Base-by-base conservation (phyloP, 2,113 vertebrate species). In the Odontesthes bonariensis region DNA sequence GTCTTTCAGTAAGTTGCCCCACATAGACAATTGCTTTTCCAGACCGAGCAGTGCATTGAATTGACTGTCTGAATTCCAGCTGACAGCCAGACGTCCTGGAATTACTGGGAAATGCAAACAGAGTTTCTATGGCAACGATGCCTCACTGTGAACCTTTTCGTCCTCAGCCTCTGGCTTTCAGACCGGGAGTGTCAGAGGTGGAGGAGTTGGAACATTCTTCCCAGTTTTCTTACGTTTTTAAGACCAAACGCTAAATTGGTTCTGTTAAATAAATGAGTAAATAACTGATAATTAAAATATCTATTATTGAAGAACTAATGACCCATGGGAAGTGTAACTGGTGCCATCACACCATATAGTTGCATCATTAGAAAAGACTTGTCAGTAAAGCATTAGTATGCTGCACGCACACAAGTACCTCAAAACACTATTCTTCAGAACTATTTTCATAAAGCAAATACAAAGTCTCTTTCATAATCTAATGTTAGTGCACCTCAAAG, bases 61-160 rank as follows among this genome's bases (percentile, higher is more conserved):
- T 90, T 82, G 85, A 90, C 84, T 71, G 88, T 89, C 88, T 87
- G 91, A 87, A 92, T 92, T 94, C 89, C 90, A 88, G 85, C 86
- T 89, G 90, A 92, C 91, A 85, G 86, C 77, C 91, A 81, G 87
- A 69, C 71, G 76, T 83, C 88, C 77, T 81, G 56, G 84, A 92
- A 92, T 85, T 77, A 88, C 88, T 95, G 94, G 93, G 94, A 94
- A 94, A 94, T 92, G 90, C 94, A 94, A 94, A 94, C 92, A 94
- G 82, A 87, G 92, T 94, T 89, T 83, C 94, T 87, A 94, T 95
- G 89, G 92, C 66, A 84, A 94, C 87, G 20, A 53, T 84, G 84
- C 67, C 55, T 88, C 51, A 80, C 79, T 79, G 87, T 75, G 88
- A 93, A 91, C 85, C 81, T 79, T 92, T 73, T 86, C n/a, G 20